Percentiles rank a stretch among this genome's conserved stretches.
These are phyloP conservation scores for Corynorhinus townsendii DNA, from an alignment of 2,113 vertebrate species.

Conservation along the genomic window DNA sequence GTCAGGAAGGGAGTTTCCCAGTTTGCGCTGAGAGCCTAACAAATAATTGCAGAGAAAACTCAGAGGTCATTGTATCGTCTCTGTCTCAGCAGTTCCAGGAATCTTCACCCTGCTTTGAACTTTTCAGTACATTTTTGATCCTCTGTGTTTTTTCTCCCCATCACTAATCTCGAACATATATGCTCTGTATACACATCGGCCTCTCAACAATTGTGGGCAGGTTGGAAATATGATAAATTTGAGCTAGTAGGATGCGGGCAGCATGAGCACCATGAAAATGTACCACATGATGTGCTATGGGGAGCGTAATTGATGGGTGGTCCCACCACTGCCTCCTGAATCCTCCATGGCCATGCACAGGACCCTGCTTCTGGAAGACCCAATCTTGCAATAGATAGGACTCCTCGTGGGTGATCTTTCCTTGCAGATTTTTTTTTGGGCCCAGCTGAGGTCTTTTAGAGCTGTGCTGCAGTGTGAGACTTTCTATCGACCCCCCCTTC, in stretches of 20 bases:
- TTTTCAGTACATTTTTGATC: background rate
- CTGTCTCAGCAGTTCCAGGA: background rate
- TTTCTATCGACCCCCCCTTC: background rate
- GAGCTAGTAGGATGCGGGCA: background rate
- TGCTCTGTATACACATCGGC: background rate
- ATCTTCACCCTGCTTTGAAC: background rate
- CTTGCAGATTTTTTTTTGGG: background rate
- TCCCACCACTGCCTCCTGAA: background rate
- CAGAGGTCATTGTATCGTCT: background rate
- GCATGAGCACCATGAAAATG: background rate
- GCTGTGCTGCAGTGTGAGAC: background rate
- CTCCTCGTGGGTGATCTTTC: background rate
- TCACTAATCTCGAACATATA: background rate
- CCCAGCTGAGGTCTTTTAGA: background rate
- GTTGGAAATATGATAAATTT: background rate
- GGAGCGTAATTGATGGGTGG: fast-evolving
- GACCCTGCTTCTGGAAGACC: background rate
- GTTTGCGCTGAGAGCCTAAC: background rate
- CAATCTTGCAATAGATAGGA: background rate
- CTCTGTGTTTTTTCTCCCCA: background rate
- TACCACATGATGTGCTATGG: background rate
- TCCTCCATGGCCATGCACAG: background rate
- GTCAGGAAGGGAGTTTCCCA: background rate
- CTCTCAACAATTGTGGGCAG: background rate
- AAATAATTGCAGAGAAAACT: background rate